A percentile compares a stretch with the other conserved stretches of the same genome.
Conservation (phyloP, 2,888 invertebrate genomes). For the Trissoscelio sp. region DNA sequence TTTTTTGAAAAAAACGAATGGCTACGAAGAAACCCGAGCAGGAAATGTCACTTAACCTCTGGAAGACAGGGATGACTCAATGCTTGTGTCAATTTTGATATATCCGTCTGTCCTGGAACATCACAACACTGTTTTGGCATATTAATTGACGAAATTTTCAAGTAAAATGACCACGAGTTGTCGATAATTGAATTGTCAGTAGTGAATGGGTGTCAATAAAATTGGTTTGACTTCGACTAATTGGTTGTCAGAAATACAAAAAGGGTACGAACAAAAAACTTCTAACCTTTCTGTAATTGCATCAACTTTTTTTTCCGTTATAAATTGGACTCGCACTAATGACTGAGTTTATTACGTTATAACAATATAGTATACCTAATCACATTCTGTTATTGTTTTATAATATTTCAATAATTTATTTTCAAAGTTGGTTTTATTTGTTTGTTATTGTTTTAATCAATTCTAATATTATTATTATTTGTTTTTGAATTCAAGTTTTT, state of each 20-base stretch:
- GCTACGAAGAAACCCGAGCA: background rate
- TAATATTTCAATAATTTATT: too few species aligned
- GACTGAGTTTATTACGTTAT: too few species aligned
- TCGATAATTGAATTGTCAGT: background rate
- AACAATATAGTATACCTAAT: too few species aligned
- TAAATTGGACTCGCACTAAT: background rate
- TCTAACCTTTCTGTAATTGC: background rate
- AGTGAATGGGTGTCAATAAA: constrained; percentile 11
- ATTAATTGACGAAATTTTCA: background rate
- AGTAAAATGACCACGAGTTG: constrained; percentile 2
- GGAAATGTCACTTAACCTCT: constrained; percentile 31
- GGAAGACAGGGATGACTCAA: constrained; percentile 19
- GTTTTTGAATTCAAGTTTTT: too few species aligned
- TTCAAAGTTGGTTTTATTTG: too few species aligned
- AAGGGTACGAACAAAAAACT: background rate
- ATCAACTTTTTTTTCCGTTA: background rate
- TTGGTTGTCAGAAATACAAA: constrained; percentile 10
- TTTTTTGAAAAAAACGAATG: too few species aligned
- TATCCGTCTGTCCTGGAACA: constrained; percentile 17
- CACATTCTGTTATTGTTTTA: too few species aligned
- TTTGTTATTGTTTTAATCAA: too few species aligned
- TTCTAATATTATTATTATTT: too few species aligned
- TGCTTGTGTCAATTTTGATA: constrained; percentile 24
- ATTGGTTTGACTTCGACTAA: background rate
- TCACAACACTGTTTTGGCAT: too few species aligned